These are phyloP conservation scores for Prinia subflava DNA, from an alignment of 2,113 vertebrate species.

Conservation along the genomic window DNA sequence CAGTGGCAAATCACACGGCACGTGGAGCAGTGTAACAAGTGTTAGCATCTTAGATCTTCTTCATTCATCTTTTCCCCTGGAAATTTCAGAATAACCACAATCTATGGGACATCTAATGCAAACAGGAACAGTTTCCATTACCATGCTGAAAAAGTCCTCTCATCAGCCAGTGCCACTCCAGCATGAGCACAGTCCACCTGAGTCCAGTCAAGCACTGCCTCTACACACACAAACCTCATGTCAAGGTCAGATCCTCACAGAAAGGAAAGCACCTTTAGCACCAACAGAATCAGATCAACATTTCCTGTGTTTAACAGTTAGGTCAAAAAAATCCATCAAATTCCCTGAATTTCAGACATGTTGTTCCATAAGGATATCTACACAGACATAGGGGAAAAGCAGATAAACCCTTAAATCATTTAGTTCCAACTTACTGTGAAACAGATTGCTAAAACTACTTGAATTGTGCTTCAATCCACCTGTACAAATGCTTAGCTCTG, in stretches of 20 bases:
- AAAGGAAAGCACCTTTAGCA: background rate
- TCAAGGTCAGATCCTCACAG: background rate
- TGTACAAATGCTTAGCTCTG: background rate
- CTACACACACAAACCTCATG: background rate
- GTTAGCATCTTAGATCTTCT: background rate
- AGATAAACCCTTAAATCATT: background rate
- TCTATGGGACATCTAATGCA: background rate
- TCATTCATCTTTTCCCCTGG: background rate
- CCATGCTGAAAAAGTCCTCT: background rate
- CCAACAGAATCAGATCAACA: background rate
- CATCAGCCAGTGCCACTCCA: background rate
- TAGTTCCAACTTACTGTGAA: background rate
- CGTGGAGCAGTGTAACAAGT: background rate
- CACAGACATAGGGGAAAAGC: background rate
- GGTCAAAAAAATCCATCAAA: background rate
- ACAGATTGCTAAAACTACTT: background rate
- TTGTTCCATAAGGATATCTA: background rate
- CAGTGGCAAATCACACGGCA: background rate
- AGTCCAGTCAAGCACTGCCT: background rate
- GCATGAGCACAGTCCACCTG: rapidly evolving
- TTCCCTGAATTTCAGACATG: background rate
- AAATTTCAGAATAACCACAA: background rate
- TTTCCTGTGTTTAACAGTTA: background rate
- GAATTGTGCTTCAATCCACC: background rate
- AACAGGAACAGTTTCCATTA: background rate